A percentile compares a stretch with the other conserved stretches of the same genome.
phyloP scores from a whole-genome alignment of 1,140 invertebrate genomes.

The Diorhabda elongata region DNA sequence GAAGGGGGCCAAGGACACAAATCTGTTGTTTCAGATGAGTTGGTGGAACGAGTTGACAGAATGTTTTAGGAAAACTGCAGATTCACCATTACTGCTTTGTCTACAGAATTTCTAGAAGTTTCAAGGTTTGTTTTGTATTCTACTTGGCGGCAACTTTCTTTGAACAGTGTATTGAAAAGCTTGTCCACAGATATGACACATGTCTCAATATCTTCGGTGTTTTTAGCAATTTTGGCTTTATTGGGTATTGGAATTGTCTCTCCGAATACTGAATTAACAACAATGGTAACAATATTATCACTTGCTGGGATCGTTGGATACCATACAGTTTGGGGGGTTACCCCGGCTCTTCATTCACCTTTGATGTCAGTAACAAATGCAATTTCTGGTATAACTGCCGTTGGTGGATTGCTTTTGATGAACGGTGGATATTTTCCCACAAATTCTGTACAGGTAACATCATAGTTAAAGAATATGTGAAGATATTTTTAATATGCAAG shows the following conservation, averaged over 20 bases:
- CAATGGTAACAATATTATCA: slow-evolving; percentile 82
- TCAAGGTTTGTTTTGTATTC: too few relatives aligned
- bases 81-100: too few relatives aligned
- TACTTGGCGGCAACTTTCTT: too few relatives aligned
- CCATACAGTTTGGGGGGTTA: slow-evolving; percentile 91
- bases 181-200: too few relatives aligned
- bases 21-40: too few relatives aligned
- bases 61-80: too few relatives aligned
- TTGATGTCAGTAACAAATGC: slow-evolving; percentile 93
- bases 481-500: too few relatives aligned
- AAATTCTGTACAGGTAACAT: slow-evolving; percentile 57
- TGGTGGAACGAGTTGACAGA: too few relatives aligned
- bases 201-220: background rate
- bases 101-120: too few relatives aligned
- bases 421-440: slow-evolving; percentile 72
- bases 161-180: too few relatives aligned
- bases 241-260: slow-evolving; percentile 69
- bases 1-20: too few relatives aligned
- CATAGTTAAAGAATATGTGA: background rate
- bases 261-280: slow-evolving; percentile 78
- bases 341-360: slow-evolving; percentile 84
- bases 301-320: slow-evolving; percentile 81
- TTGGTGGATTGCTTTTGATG: slow-evolving; percentile 79
- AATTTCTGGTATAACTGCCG: slow-evolving; percentile 86
- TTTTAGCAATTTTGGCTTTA: slow-evolving; percentile 61